Evolutionary conservation across 2,113 vertebrate genomes (phyloP).

Genomic region (Leptobrachium leishanense): DNA sequence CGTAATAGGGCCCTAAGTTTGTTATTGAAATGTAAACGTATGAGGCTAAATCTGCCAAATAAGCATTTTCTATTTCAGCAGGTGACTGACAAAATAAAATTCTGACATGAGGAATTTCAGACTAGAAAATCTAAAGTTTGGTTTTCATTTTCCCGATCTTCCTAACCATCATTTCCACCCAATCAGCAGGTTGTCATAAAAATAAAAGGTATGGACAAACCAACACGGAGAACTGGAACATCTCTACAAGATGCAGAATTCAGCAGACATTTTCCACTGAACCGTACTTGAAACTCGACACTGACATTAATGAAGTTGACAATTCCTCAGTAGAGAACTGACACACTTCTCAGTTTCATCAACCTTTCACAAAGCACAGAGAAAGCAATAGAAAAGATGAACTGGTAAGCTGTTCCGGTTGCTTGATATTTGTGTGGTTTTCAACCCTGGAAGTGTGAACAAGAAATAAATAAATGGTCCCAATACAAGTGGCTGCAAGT

Average conservation of each 20-base stretch:
- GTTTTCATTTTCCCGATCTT: neutral
- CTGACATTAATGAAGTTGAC: neutral
- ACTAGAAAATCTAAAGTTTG: neutral
- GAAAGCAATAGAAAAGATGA: too few species aligned
- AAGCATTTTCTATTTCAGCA: neutral
- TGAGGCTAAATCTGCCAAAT: neutral
- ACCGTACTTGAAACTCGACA: neutral
- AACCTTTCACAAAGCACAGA: too few species aligned
- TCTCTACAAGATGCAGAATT: neutral
- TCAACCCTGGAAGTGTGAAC: too few species aligned
- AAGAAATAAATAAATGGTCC: too few species aligned
- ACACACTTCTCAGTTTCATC: too few species aligned
- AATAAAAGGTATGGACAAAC: neutral
- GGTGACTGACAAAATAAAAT: neutral
- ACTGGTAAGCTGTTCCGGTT: too few species aligned
- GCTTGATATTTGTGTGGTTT: too few species aligned
- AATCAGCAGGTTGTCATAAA: slow-evolving; percentile 1
- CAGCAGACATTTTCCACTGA: neutral
- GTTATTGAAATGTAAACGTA: too few species aligned
- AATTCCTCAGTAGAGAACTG: too few species aligned
- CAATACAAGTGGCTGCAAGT: too few species aligned
- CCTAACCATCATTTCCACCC: neutral
- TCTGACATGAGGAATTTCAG: neutral
- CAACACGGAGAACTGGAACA: neutral
- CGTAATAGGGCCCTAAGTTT: too few species aligned